Evolutionary conservation across 2,113 vertebrate species (phyloP).

Genomic region (Australoheros scitulus): DNA sequence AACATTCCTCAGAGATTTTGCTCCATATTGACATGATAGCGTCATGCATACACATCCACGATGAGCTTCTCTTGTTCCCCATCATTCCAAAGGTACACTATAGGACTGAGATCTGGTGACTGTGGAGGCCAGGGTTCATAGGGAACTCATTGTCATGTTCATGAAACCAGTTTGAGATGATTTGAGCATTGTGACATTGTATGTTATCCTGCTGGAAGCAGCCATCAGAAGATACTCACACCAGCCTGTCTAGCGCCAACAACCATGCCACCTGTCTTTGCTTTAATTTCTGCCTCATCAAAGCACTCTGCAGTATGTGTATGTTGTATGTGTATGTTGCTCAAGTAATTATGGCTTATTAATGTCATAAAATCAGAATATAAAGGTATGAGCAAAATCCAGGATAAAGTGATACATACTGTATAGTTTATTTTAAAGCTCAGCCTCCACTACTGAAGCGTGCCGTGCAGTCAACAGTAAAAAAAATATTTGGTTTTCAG

Average conservation of each 20-base stretch:
- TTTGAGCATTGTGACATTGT: not conserved
- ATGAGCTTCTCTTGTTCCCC: too few species aligned
- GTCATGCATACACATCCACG: too few species aligned
- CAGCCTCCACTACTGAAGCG: not conserved
- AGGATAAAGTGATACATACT: not conserved
- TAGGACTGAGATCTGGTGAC: not conserved
- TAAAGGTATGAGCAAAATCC: not conserved
- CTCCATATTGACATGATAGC: too few species aligned
- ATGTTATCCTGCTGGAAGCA: not conserved
- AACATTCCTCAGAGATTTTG: not conserved
- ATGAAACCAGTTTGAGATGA: not conserved
- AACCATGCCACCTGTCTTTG: not conserved
- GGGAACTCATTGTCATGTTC: too few species aligned
- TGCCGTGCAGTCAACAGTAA: not conserved
- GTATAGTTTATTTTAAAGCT: not conserved
- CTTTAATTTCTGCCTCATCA: not conserved
- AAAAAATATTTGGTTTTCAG: constrained; percentile 47
- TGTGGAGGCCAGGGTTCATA: not conserved
- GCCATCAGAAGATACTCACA: not conserved
- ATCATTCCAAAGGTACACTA: not conserved
- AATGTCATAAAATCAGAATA: not conserved
- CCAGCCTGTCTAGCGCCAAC: too few species aligned
- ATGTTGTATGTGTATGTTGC: too few species aligned
- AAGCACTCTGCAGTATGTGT: not conserved
- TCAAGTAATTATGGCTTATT: not conserved